Base-by-base conservation (phyloP, 2,113 vertebrate genomes). In the Nothoprocta perdicaria region DNA sequence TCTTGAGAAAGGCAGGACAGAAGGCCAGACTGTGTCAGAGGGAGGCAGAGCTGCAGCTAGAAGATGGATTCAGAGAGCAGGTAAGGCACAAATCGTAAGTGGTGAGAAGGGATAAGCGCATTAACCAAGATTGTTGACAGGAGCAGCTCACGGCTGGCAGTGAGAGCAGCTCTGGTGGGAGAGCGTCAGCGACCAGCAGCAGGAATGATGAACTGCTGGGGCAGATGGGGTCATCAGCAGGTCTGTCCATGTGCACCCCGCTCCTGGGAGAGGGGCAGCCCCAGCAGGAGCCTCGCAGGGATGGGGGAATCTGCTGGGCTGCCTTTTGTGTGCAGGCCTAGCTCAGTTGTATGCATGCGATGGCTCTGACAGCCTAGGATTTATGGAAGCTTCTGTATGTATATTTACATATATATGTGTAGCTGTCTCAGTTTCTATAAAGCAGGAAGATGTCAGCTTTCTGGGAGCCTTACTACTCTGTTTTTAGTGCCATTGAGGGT, bases 331-430 rank as follows among this genome's bases (percentile, higher is more conserved):
- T 23, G 53, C 7, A 12, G 27, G 27, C 9, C 15, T 29, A 57
- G 29, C 15, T 15, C 53, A 17, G 53, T 18, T 31, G 53, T 10
- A 27, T 12, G 19, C 0, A 0, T 63, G 31, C 43, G 43, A 48
- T 24, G 43, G 53, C 24, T 87, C 40, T 43, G 29, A 60, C 33
- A 72, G 33, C 16, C 45, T 48, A 65, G 75, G 48, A 35, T 12
- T 57, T 16, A 13, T 9, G 24, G 35, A 74, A 2, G 7, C 48
- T 72, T 17, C 53, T 57, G 24, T 26, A 11, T 53, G 4, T 26
- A 12, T 52, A 31, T 55, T 29, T 55, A 33, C 21, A 22, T 18
- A 18, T 38, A 17, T 9, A 21, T 17, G 9, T 21, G 31, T 21
- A 84, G 11, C n/a, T 89, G 23, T 29, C 29, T 72, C 61, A 4